Conservation (phyloP, 2,888 invertebrate species). For the Alloplasta piceator region DNA sequence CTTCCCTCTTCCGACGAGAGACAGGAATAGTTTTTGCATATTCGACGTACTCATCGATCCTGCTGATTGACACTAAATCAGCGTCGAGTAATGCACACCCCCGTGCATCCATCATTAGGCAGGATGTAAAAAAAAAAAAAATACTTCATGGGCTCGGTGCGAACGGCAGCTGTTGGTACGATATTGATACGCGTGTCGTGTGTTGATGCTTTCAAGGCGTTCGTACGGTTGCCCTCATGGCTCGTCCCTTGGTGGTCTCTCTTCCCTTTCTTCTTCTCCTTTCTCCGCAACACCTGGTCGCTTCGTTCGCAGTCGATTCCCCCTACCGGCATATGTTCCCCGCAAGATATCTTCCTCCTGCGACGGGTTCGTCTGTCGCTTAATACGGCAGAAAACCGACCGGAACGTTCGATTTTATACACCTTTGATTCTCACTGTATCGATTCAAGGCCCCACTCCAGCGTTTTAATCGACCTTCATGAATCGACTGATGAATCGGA, state of each 20-base stretch:
- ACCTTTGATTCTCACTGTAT: background rate
- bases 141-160: constrained; percentile 35
- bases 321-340: constrained; percentile 66
- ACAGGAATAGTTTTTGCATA: background rate
- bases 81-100: background rate
- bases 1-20: too few relatives aligned
- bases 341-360: constrained; percentile 36
- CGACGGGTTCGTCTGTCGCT: background rate
- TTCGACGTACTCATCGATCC: background rate
- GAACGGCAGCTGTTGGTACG: constrained; percentile 73
- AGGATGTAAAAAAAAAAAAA: constrained; percentile 21
- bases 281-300: constrained; percentile 73
- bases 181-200: constrained; percentile 71
- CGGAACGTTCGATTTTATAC: constrained; percentile 32
- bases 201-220: constrained; percentile 68
- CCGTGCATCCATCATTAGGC: background rate
- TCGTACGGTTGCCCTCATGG: constrained; percentile 29
- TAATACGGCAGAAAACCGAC: constrained; percentile 16
- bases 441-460: constrained; percentile 40
- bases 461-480: constrained; percentile 73
- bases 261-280: constrained; percentile 1
- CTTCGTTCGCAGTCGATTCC: constrained; percentile 57
- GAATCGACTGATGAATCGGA: constrained; percentile 77
- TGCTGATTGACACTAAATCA: background rate
- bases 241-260: constrained; percentile 50